Evolutionary conservation across 2,888 invertebrate genomes (phyloP).

Genomic region (Sarcophaga rosellei): DNA sequence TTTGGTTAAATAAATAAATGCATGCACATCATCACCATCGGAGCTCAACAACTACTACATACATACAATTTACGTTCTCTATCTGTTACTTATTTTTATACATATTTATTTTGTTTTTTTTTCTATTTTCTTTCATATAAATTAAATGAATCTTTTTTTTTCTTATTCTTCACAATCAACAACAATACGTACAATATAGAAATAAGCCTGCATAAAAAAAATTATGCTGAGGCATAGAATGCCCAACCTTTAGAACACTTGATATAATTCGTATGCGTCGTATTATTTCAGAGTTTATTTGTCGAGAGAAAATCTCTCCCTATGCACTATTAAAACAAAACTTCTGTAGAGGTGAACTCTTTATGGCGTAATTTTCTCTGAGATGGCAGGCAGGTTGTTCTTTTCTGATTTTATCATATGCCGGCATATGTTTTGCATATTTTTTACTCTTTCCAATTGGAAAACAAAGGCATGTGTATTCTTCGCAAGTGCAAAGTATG

Average conservation of each 20-base stretch:
- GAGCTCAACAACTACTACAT: too few species aligned
- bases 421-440: background rate
- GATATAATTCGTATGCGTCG: background rate
- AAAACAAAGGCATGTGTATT: background rate
- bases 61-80: background rate
- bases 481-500: background rate
- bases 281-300: background rate
- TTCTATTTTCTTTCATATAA: too few species aligned
- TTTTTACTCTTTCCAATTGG: background rate
- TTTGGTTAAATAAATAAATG: background rate
- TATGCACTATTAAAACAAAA: background rate
- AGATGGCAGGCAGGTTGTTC: background rate
- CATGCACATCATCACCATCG: background rate
- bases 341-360: background rate
- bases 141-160: too few species aligned
- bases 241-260: background rate
- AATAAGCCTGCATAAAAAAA: too few species aligned
- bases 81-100: background rate
- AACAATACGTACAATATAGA: too few species aligned
- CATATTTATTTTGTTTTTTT: background rate
- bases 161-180: too few species aligned
- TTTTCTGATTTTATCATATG: constrained; percentile 4
- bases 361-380: background rate
- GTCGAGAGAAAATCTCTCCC: background rate
- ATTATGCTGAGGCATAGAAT: background rate